Base-by-base conservation (phyloP, 1,140 invertebrate genomes). In the Drosophila varians region DNA sequence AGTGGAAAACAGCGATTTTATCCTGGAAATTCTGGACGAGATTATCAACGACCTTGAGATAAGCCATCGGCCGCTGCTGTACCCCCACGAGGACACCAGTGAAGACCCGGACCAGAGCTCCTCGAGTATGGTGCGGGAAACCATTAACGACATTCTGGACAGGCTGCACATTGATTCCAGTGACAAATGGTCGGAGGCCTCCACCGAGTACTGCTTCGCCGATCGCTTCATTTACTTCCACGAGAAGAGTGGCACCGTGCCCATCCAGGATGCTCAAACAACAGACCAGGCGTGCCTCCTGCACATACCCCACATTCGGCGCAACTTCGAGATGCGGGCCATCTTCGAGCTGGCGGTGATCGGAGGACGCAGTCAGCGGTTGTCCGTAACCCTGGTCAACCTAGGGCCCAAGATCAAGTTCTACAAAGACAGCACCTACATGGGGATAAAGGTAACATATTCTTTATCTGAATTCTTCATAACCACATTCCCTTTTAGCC, bases 31-130 rank as follows among this genome's bases (percentile, higher is more conserved):
- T 11, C 14, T 90, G 1, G 72, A 90, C n/a, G 89, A 90, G 28
- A 48, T 90, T 0, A 68, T 90, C 12, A 69, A 66, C 49, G 82
- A 90, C 1, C 51, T 90, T 9, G 89, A 90, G 12, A 48, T 90
- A 0, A 18, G 4, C 0, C 66, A 77, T 38, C 66, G 66, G 0
- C 89, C 89, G 12, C 47, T 74, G 12, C 38, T 66, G 0, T 68
- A 65, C 6, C 45, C 8, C 11, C 19, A 65, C 2, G 34, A 38
- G 0, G 5, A 23, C 0, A 11, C 6, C 0, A n/a, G 55, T 0
- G 38, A 56, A 3, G 43, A 80, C 3, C 42, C 58, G 3, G 73
- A 76, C 2, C 42, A 66, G 21, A 87, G 74, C 23, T 53, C 74
- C 0, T 3, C 64, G 0, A 75, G 77, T 12, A 55, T 74, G 19